Base-by-base conservation (phyloP, 2,888 invertebrate genomes). In the Acheta domesticus region DNA sequence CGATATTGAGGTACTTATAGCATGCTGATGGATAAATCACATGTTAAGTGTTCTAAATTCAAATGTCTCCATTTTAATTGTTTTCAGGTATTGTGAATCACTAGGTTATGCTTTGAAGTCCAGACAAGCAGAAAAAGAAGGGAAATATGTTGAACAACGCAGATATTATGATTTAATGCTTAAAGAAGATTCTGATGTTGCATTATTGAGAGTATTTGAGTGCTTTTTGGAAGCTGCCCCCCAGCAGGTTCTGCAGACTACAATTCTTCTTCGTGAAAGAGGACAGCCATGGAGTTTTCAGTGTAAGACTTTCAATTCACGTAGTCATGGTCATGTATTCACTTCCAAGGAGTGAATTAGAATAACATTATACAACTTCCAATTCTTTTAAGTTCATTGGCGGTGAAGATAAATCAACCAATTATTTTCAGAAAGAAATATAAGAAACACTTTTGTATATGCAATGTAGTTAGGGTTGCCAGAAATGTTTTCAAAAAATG, bases 171-270 rank as follows among this genome's bases (percentile, higher is more conserved):
- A 91, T 73, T 88, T 93, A 81, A 94, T 94, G 92, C 87, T 94
- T 79, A 92, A 92, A 83, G 94, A 94, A 84, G 94, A 94, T 85
- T 92, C 93, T 0, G 94, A 94, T 86, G 93, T 94, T 0, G 93
- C 94, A 0, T 87, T 95, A 80, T 87, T 95, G 81, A 87, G 94
- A 83, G 91, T 94, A 75, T 91, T 94, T 84, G 94, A 95, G 86
- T 94, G 94, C 86, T 94, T 94, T 86, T 86, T 94, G 76, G 94
- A 94, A 86, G 92, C 94, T 0, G 94, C 94, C 0, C 94, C 94
- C 0, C 94, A 94, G 85, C 93, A 93, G 85, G 92, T 94, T 78
- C 86, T 94, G 81, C 94, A 94, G 86, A 89, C 93, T 50, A 91
- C 92, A 49, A 90, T 94, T 83, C 89, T 94, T 84, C 87, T 94